Evolutionary conservation across 1,140 invertebrate species (phyloP).

Genomic region (Temnothorax nylanderi): DNA sequence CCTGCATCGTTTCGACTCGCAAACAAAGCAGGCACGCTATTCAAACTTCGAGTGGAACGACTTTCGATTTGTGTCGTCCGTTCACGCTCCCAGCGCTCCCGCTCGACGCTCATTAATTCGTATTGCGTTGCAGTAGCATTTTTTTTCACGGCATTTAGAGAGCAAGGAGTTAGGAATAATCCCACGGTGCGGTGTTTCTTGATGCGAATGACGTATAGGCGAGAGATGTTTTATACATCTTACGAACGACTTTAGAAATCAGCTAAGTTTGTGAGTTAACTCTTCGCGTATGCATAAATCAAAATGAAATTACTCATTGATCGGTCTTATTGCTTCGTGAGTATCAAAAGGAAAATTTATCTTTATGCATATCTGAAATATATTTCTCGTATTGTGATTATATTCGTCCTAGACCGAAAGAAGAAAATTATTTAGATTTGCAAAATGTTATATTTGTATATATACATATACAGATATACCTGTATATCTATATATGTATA

Average conservation of each 20-base stretch:
- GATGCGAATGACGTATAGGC: neutral
- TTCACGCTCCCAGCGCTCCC: slow-evolving; percentile 15
- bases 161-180: slow-evolving; percentile 20
- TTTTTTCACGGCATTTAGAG: slow-evolving; percentile 29
- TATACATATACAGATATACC: neutral
- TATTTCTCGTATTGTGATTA: neutral
- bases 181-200: neutral
- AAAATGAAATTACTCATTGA: neutral
- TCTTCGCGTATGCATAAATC: neutral
- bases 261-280: neutral
- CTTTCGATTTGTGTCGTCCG: slow-evolving; percentile 61
- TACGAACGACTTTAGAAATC: slow-evolving; percentile 7
- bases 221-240: neutral
- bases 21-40: slow-evolving; percentile 51
- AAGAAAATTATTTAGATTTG: neutral
- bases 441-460: neutral
- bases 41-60: slow-evolving; percentile 59
- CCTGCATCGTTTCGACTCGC: slow-evolving; percentile 58
- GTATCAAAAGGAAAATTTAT: neutral
- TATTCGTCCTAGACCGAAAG: neutral
- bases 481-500: neutral
- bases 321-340: neutral
- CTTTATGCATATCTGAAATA: neutral
- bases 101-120: slow-evolving; percentile 49
- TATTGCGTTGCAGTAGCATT: slow-evolving; percentile 25